Evolutionary conservation across 2,888 invertebrate species (phyloP), one percentile per base, ranked within the genome.

Genomic region (Monochamus alternatus): DNA sequence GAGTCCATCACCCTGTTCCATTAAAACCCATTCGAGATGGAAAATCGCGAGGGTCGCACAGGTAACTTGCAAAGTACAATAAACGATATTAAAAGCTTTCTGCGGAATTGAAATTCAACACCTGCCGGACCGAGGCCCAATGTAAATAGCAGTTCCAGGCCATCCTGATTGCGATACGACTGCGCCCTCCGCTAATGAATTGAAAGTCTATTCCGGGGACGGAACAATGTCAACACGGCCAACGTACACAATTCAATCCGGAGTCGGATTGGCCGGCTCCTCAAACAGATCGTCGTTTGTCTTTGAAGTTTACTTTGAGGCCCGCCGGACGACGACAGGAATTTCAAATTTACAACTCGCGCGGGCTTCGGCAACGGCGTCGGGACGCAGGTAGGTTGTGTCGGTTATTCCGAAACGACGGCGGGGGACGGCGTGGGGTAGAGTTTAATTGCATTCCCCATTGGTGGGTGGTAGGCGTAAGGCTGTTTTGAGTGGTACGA

Each of bases 221-320:
- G 82, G 84, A 86, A 87, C 88, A 88, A 87, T 88, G 88, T 89
- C 89, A 89, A 89, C 88, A 88, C 81, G 83, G 76, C 80, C 80
- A 72, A 78, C 80, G 83, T 81, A 85, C 84, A 87, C 87, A 87
- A 87, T 87, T 86, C 86, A 86, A 86, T 87, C 85, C 83, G 59
- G 81, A 81, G 81, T 83, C 84, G 87, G 87, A 88, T 87, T 88
- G 88, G 87, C 85, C 82, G 81, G 82, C 78, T 80, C 81, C 84
- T 85, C 86, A 85, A 86, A 85, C 84, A 85, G 84, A 81, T 83
- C 83, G 77, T 81, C 85, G 86, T 88, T 87, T 87, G 87, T 87
- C 87, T 87, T 88, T 88, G 86, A 86, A 88, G 88, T 88, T 88
- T 87, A 83, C 86, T 86, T 78, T 85, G 85, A 82, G 83, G 82